Conservation (phyloP, 1,140 invertebrate genomes). For the Oreohelix idahoensis region DNA sequence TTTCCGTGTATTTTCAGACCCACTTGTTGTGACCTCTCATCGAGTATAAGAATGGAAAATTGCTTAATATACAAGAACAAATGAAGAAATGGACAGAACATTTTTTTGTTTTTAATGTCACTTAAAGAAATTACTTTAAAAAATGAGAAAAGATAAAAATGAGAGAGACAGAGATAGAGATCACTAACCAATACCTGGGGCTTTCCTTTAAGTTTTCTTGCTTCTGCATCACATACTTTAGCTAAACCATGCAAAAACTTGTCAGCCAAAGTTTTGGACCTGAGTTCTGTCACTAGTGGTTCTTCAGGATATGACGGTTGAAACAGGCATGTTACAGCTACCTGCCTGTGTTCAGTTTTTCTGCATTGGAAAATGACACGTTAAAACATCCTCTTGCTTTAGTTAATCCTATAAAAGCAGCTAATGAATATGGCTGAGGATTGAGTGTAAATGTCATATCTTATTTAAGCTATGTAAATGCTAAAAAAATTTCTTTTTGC, state of each 20-base stretch:
- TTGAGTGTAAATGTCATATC: too few relatives aligned
- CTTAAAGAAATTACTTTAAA: too few relatives aligned
- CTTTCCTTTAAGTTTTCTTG: constrained; percentile 78
- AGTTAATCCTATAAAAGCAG: too few relatives aligned
- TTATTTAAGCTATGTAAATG: too few relatives aligned
- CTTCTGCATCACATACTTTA: constrained; percentile 78
- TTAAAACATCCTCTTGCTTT: neutral
- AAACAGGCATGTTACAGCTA: constrained; percentile 81
- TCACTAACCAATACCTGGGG: constrained; percentile 65
- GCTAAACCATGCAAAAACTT: constrained; percentile 79
- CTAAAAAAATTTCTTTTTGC: too few relatives aligned
- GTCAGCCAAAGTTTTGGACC: constrained; percentile 81
- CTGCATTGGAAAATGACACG: constrained; percentile 65
- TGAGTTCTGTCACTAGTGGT: constrained; percentile 81
- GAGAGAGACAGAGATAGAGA: neutral
- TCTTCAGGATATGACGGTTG: constrained; percentile 77
- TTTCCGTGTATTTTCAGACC: too few relatives aligned
- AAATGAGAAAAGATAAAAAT: neutral
- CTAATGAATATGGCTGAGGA: too few relatives aligned
- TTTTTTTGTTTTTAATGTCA: too few relatives aligned
- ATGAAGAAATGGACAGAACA: too few relatives aligned
- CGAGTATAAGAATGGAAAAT: too few relatives aligned
- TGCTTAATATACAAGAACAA: too few relatives aligned
- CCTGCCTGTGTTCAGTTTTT: constrained; percentile 77
- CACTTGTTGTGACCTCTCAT: too few relatives aligned